These are phyloP conservation scores for Phyllotreta striolata DNA, from an alignment of 2,888 invertebrate species.

Conservation along the genomic window DNA sequence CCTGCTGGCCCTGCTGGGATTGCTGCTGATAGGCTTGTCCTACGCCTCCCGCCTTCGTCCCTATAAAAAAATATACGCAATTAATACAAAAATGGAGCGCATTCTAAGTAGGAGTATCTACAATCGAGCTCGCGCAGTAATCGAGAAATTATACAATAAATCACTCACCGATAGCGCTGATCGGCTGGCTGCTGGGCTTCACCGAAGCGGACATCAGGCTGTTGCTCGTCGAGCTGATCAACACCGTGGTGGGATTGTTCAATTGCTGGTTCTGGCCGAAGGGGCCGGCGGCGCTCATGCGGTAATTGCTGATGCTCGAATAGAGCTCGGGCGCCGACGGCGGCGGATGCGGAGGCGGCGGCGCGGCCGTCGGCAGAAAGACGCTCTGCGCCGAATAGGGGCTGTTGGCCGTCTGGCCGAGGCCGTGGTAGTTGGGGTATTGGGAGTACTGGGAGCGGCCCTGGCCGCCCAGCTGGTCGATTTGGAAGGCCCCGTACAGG, in stretches of 20 bases:
- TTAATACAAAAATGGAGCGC: conserved; percentile 3
- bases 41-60: conserved; percentile 66
- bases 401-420: conserved; percentile 68
- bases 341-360: conserved; percentile 66
- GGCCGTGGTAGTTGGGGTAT: conserved; percentile 69
- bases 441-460: conserved; percentile 83
- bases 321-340: conserved; percentile 67
- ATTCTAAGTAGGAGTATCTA: neutral
- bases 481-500: conserved; percentile 83
- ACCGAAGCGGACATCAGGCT: conserved; percentile 89
- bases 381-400: conserved; percentile 69
- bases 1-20: conserved; percentile 62
- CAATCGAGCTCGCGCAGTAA: too few relatives aligned
- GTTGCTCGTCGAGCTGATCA: conserved; percentile 88
- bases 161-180: conserved; percentile 78
- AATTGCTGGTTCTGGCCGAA: conserved; percentile 84
- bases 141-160: conserved; percentile 2
- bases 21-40: conserved; percentile 67
- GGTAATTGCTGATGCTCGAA: conserved; percentile 62
- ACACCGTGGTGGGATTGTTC: conserved; percentile 85
- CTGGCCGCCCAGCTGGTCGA: conserved; percentile 71
- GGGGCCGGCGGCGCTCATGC: conserved; percentile 66
- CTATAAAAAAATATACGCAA: conserved; percentile 42
- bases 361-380: conserved; percentile 65
- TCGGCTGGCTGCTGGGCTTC: conserved; percentile 78